Evolutionary conservation across 2,113 vertebrate genomes (phyloP), one percentile per base, ranked within the genome.

Genomic region (Noctilio leporinus): DNA sequence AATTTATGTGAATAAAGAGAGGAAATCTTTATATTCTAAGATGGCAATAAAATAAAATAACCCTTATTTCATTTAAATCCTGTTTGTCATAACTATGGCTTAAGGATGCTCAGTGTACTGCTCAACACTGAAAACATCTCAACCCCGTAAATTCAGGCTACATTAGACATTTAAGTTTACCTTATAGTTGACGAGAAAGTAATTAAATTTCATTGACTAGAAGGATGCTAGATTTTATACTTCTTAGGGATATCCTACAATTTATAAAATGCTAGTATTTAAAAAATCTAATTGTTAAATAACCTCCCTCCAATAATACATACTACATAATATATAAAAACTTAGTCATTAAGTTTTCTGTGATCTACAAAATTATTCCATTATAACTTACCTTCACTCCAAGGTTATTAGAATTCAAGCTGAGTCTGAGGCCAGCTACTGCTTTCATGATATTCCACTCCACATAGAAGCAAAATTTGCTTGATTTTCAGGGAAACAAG

Each of bases 221-320:
- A 59, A 64, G 22, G 67, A 94, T n/a, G 73, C 2, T 55, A 69
- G n/a, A 75, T 11, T 76, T 89, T 24, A 40, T 38, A 62, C 16
- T 89, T 49, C 91, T 35, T 73, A 81, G 78, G 17, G n/a, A 78
- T 6, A 80, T 33, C 33, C 53, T 45, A n/a, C 19, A 75, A 73
- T 45, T 77, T 81, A 65, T 45, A 84, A 17, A 95, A 84, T 77
- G 51, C n/a, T 77, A 95, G 5, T 91, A 49, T 77, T 92, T 89
- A 55, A 24, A 69, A 88, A 75, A 26, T 57, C 28, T 80, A 38
- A 38, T 43, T 43, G 70, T 77, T 19, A 28, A 49, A 28, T 91
- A 86, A 55, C 8, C 65, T 69, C 19, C 12, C 28, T 86, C 40
- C 51, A 57, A 19, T 19, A n/a, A 53, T 12, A 73, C 2, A 69